A percentile compares a stretch with the other conserved stretches of the same genome.
Conservation (phyloP, 2,113 vertebrate species). For the Percina caprodes region DNA sequence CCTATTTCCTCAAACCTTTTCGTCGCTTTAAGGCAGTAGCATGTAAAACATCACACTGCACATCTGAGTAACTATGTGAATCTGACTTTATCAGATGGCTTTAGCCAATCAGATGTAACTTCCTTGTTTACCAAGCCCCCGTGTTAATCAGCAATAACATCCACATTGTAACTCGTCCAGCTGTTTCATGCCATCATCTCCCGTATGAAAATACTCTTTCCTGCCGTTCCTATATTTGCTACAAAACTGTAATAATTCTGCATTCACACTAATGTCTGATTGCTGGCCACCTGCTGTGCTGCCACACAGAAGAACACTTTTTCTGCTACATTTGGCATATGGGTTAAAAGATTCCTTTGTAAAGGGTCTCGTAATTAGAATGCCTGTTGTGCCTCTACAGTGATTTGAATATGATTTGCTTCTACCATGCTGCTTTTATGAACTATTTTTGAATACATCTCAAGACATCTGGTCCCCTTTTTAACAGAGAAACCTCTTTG, state of each 20-base stretch:
- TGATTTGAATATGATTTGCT: slow-evolving; percentile 38
- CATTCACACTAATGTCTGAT: slow-evolving; percentile 17
- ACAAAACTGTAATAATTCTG: not conserved
- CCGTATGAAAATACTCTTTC: not conserved
- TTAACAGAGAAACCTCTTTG: not conserved
- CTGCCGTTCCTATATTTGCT: not conserved
- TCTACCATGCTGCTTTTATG: slow-evolving; percentile 23
- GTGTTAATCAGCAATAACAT: slow-evolving; percentile 4
- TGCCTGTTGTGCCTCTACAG: slow-evolving; percentile 10
- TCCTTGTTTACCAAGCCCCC: not conserved
- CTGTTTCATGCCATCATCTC: slow-evolving; percentile 2
- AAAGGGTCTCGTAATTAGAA: slow-evolving; percentile 42
- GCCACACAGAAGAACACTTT: slow-evolving; percentile 1
- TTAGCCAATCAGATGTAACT: not conserved
- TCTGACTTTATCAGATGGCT: not conserved
- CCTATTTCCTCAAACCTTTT: not conserved
- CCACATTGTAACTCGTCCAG: not conserved
- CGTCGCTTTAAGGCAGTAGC: not conserved
- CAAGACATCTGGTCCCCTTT: slow-evolving; percentile 32
- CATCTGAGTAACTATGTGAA: no score
- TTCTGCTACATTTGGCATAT: slow-evolving; percentile 2
- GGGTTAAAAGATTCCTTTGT: slow-evolving; percentile 31
- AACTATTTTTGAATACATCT: slow-evolving; percentile 21
- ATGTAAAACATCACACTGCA: no score
- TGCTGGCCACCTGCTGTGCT: slow-evolving; percentile 28